Evolutionary conservation across 2,113 vertebrate genomes (phyloP).

Genomic region (Perca schrenkii): DNA sequence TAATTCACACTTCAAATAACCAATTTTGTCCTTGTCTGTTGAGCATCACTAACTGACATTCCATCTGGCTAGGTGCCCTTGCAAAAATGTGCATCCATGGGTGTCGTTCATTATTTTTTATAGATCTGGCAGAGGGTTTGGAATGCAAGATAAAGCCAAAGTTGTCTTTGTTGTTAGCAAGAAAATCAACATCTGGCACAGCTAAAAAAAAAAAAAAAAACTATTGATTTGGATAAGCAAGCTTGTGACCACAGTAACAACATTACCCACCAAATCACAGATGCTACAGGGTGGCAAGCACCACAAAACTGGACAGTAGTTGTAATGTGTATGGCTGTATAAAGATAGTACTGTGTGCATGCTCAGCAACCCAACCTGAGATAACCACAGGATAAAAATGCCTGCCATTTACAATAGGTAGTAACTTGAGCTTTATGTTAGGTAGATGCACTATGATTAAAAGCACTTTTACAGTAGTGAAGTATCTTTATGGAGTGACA

Average conservation of each 20-base stretch:
- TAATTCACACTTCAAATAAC: background rate
- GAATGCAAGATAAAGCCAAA: constrained; percentile 8
- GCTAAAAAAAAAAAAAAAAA: constrained; percentile 22
- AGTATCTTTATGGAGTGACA: constrained; percentile 25
- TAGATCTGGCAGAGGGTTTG: constrained; percentile 11
- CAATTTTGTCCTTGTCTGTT: constrained; percentile 1
- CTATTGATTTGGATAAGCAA: constrained; percentile 27
- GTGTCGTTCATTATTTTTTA: constrained; percentile 21
- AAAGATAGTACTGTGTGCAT: constrained; percentile 42
- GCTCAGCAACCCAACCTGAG: constrained; percentile 34
- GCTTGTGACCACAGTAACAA: constrained; percentile 35
- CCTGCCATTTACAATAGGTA: constrained; percentile 52
- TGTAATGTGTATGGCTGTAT: constrained; percentile 21
- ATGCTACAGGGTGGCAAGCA: constrained; percentile 31
- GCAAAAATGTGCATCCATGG: constrained; percentile 22
- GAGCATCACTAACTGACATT: constrained; percentile 1
- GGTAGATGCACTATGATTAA: constrained; percentile 39
- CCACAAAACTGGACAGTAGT: constrained; percentile 11
- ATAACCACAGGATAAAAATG: constrained; percentile 44
- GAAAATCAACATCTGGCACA: constrained; percentile 48
- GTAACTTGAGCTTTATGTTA: constrained; percentile 50
- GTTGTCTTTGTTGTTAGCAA: constrained; percentile 19
- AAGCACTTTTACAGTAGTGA: constrained; percentile 30
- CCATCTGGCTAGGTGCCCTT: constrained; percentile 14
- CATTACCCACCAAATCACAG: constrained; percentile 22